Percentiles rank a stretch among this genome's conserved stretches.
Evolutionary conservation across 1,140 invertebrate genomes (phyloP).

Genomic region (Cotesia typhae): DNA sequence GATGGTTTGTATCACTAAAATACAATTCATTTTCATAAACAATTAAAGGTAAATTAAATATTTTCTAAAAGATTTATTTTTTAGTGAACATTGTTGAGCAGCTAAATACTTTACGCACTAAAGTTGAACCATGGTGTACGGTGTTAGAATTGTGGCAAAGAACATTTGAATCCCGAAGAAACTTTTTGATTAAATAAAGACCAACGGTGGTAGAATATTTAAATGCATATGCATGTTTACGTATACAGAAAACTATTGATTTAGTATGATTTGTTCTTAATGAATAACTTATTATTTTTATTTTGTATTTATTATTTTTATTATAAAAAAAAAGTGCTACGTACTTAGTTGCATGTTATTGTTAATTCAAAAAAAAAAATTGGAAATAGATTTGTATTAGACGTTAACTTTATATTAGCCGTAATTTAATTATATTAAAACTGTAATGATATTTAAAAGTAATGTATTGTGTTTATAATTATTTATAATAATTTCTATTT

Average conservation of each 20-base stretch:
- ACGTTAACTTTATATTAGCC: too few species aligned
- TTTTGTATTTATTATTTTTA: too few species aligned
- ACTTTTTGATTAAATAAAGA: not conserved
- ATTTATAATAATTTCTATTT: too few species aligned
- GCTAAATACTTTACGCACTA: conserved; percentile 13
- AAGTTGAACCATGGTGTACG: conserved; percentile 2
- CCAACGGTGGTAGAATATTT: not conserved
- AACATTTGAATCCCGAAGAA: conserved; percentile 4
- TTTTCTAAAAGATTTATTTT: not conserved
- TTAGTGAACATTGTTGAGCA: conserved; percentile 1
- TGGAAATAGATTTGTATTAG: too few species aligned
- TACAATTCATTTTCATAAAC: not conserved
- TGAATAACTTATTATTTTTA: too few species aligned
- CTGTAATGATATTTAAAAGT: too few species aligned
- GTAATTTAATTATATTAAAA: too few species aligned
- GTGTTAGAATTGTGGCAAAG: not conserved
- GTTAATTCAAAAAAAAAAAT: too few species aligned
- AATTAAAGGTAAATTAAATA: not conserved
- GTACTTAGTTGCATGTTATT: too few species aligned
- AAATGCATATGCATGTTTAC: conserved; percentile 4
- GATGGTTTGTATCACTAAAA: conserved; percentile 2
- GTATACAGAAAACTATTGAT: conserved; percentile 15
- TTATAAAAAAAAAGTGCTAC: too few species aligned
- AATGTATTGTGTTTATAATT: too few species aligned
- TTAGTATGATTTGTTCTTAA: not conserved